These are phyloP conservation scores for Pocillopora grandis DNA, from an alignment of 92 coral and sea anemone genomes.

Conservation along the genomic window DNA sequence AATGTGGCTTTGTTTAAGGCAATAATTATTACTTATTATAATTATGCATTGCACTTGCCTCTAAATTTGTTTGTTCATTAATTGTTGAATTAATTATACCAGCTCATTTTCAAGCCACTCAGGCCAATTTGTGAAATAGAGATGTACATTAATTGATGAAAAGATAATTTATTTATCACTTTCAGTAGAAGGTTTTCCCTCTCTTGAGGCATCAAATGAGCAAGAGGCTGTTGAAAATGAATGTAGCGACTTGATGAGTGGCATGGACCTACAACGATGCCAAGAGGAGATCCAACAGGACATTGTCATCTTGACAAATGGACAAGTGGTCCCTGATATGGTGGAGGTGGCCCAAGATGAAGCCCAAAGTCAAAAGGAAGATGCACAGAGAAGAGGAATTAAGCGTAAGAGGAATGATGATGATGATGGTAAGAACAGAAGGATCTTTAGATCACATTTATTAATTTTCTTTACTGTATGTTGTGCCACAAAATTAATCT, in stretches of 20 bases:
- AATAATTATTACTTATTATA: too few relatives aligned
- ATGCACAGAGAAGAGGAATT: conserved; percentile 18
- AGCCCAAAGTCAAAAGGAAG: not conserved
- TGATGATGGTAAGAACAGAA: not conserved
- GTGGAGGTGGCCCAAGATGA: not conserved
- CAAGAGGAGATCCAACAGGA: conserved; percentile 3
- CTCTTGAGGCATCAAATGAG: conserved; percentile 5
- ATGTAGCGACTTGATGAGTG: not conserved
- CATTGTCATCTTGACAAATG: not conserved
- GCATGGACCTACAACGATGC: not conserved
- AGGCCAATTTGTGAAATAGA: too few relatives aligned
- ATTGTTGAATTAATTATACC: not conserved
- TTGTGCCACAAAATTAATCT: too few relatives aligned
- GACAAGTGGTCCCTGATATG: not conserved
- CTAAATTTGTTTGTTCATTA: not conserved
- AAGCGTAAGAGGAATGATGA: conserved; percentile 33
- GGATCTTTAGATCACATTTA: not conserved
- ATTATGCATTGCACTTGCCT: too few relatives aligned
- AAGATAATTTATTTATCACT: not conserved
- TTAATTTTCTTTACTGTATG: too few relatives aligned
- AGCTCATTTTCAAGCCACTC: not conserved
- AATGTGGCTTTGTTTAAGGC: too few relatives aligned
- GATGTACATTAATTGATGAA: too few relatives aligned
- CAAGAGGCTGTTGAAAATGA: not conserved
- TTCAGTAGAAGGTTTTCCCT: conserved; percentile 14